Conservation (phyloP, 23 tunicate genomes). For the Botrylloides violaceus region DNA sequence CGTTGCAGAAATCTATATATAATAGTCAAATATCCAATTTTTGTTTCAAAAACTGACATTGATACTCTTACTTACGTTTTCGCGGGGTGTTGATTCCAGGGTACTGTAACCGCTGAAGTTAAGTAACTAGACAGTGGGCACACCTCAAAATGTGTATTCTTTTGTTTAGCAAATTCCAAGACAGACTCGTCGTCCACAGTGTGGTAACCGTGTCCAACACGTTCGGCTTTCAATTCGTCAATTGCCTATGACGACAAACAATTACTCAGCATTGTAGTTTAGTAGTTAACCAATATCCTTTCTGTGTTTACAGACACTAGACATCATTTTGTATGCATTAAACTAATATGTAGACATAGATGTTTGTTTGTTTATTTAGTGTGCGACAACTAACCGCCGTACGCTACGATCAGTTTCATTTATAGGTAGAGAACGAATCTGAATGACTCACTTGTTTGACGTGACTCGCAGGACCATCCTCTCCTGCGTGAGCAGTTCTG, state of each 20-base stretch:
- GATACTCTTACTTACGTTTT: constrained; percentile 24
- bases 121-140: constrained; percentile 85
- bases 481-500: constrained; percentile 95
- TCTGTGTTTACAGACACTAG: no score
- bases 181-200: constrained; percentile 47
- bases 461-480: constrained; percentile 56
- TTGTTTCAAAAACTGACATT: not conserved
- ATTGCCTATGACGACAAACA: constrained; percentile 43
- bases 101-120: constrained; percentile 49
- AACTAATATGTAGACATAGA: no score
- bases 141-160: constrained; percentile 84
- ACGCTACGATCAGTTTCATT: no score
- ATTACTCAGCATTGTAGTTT: no score
- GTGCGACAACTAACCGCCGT: no score
- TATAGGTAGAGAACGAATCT: no score
- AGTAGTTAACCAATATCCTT: no score
- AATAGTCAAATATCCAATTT: no score
- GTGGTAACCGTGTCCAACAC: constrained; percentile 96
- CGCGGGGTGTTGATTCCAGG: constrained; percentile 68
- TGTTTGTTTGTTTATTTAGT: no score
- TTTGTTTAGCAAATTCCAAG: constrained; percentile 28
- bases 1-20: constrained; percentile 67
- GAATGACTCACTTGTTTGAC: constrained; percentile 40
- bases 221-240: constrained; percentile 33
- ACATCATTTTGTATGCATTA: no score